Percentiles rank a stretch among this genome's conserved stretches.
phyloP scores from a whole-genome alignment of 2,113 vertebrate species.

The Oryzias woworae region DNA sequence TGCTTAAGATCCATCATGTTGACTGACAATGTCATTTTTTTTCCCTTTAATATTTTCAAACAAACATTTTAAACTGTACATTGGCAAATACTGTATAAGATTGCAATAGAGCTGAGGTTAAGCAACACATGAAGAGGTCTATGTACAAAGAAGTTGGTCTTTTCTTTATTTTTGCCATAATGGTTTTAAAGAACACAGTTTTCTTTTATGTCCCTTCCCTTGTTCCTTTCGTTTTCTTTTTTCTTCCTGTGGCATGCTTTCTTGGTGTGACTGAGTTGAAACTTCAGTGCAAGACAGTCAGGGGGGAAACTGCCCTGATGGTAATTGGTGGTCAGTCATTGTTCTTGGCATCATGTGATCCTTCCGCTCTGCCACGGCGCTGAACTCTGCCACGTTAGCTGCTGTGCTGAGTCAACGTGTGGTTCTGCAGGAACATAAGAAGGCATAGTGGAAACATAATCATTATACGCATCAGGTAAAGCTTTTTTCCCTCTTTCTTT shows the following conservation, averaged over 20 bases:
- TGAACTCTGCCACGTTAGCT: conserved; percentile 87
- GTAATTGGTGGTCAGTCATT: conserved; percentile 63
- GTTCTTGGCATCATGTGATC: conserved; percentile 45
- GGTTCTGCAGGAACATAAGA: conserved; percentile 86
- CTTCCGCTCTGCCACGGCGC: conserved; percentile 75
- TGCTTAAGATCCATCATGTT: conserved; percentile 44
- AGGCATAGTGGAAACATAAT: conserved; percentile 32
- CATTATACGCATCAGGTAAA: conserved; percentile 18
- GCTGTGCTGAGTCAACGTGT: conserved; percentile 98
- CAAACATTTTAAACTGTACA: conserved; percentile 76
- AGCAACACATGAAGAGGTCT: conserved; percentile 96
- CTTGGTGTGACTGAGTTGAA: conserved; percentile 89
- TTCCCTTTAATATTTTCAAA: conserved; percentile 38
- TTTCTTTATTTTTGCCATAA: conserved; percentile 83
- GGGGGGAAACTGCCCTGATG: conserved; percentile 70
- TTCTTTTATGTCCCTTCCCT: conserved; percentile 59
- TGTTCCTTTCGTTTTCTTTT: conserved; percentile 86
- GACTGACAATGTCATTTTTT: conserved; percentile 62
- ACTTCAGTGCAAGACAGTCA: conserved; percentile 90
- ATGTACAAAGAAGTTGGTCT: conserved; percentile 93
- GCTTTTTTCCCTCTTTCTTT: not conserved
- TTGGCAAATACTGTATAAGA: conserved; percentile 86
- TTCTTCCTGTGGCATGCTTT: conserved; percentile 78
- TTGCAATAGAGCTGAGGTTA: conserved; percentile 86
- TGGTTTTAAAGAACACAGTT: conserved; percentile 53